These are phyloP conservation scores for human DNA, from an alignment of 2,113 vertebrate genomes.

Conservation along the genomic window DNA sequence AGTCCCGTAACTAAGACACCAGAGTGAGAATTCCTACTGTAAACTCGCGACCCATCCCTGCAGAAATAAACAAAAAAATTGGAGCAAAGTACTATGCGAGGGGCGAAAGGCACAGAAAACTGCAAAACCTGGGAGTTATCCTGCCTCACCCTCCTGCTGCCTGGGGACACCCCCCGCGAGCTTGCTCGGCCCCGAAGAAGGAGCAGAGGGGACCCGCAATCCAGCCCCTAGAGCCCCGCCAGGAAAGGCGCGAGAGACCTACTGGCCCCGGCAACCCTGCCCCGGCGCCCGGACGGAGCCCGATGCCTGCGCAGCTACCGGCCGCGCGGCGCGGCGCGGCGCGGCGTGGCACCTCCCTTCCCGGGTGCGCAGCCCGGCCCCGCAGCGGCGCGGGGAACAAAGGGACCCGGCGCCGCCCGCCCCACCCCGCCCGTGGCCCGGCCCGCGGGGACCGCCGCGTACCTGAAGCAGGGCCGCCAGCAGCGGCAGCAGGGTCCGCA, in stretches of 20 bases:
- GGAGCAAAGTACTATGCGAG: constrained; percentile 57
- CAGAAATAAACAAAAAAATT: background rate
- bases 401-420: constrained; percentile 80
- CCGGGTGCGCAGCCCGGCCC: constrained; percentile 66
- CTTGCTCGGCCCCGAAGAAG: background rate
- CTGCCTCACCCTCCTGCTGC: background rate
- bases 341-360: constrained; percentile 72
- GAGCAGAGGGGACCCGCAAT: background rate
- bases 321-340: constrained; percentile 49
- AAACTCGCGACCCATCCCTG: constrained; percentile 54
- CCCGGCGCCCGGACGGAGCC: background rate
- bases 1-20: constrained; percentile 70
- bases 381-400: constrained; percentile 84
- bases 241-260: background rate
- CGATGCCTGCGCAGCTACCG: constrained; percentile 51
- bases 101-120: background rate
- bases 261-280: background rate
- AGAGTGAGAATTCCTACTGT: constrained; percentile 56
- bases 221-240: background rate
- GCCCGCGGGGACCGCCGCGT: constrained; percentile 53
- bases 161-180: background rate
- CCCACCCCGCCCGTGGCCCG: constrained; percentile 55
- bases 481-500: constrained; percentile 84
- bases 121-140: background rate
- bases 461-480: constrained; percentile 85